Conservation (phyloP, 2,888 invertebrate genomes). For the Xestia ashworthii region DNA sequence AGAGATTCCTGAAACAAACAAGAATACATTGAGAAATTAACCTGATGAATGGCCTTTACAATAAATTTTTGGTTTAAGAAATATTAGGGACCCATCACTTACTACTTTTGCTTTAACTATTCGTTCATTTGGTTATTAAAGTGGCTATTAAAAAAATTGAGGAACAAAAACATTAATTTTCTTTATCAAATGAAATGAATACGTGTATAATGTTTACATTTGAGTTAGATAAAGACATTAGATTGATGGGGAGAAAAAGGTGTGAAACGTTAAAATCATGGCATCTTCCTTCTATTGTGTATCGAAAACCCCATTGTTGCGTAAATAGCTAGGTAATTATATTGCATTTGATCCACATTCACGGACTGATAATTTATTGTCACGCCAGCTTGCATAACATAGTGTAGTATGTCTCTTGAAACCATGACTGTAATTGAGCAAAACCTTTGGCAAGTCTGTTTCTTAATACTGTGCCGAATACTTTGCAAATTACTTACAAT, state of each 20-base stretch:
- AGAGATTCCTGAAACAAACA: constrained; percentile 86
- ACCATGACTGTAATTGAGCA: constrained; percentile 33
- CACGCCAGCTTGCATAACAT: constrained; percentile 67
- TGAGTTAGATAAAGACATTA: constrained; percentile 35
- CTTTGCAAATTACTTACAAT: constrained; percentile 11
- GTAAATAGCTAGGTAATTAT: constrained; percentile 55
- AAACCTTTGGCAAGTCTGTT: constrained; percentile 27
- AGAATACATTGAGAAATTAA: constrained; percentile 3
- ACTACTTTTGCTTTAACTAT: not conserved
- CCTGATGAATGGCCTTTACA: not conserved
- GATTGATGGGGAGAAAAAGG: constrained; percentile 42
- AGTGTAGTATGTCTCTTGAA: constrained; percentile 40
- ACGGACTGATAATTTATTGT: constrained; percentile 70
- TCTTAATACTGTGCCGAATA: constrained; percentile 2
- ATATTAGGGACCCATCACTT: not conserved
- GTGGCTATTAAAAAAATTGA: not conserved
- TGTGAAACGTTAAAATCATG: constrained; percentile 58
- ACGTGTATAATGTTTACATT: constrained; percentile 22
- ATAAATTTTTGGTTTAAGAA: not conserved
- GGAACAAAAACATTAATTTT: not conserved
- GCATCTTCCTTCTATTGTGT: constrained; percentile 66
- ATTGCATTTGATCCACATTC: constrained; percentile 70
- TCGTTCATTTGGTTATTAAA: not conserved
- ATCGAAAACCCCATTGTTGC: constrained; percentile 72
- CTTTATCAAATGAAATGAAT: constrained; percentile 13